phyloP scores from a whole-genome alignment of 64 coral and sea anemone species.

The Cladopsammia gracilis region DNA sequence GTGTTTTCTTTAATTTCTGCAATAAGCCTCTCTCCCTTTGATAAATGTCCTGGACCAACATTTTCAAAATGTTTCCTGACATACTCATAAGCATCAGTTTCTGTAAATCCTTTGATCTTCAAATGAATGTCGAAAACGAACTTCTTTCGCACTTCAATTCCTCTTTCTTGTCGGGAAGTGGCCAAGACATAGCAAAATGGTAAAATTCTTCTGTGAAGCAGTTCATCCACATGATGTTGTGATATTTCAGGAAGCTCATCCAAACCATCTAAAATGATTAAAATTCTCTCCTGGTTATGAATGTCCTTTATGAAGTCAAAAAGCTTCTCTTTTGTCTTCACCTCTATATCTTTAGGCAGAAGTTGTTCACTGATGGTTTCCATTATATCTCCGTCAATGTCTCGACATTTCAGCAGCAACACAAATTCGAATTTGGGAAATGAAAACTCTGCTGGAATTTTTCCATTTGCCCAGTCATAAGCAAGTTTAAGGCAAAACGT shows the following conservation, averaged over 20 bases:
- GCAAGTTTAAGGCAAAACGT: too few species aligned
- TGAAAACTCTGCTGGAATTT: not conserved
- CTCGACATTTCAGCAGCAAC: too few species aligned
- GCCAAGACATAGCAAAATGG: slow-evolving; percentile 16
- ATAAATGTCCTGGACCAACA: not conserved
- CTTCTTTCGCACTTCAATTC: slow-evolving; percentile 9
- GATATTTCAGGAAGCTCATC: too few species aligned
- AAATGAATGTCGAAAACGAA: slow-evolving; percentile 10
- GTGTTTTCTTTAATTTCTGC: not conserved
- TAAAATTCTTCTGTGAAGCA: not conserved
- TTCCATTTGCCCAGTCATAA: not conserved
- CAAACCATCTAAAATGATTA: too few species aligned
- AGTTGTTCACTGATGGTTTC: too few species aligned
- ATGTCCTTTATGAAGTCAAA: too few species aligned
- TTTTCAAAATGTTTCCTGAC: slow-evolving; percentile 22
- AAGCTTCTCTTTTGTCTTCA: too few species aligned
- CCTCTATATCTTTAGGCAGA: too few species aligned
- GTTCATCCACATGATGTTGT: not conserved
- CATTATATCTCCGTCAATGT: too few species aligned
- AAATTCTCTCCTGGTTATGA: too few species aligned
- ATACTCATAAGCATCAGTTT: not conserved
- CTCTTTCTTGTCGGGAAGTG: slow-evolving; percentile 29
- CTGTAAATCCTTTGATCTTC: slow-evolving; percentile 31
- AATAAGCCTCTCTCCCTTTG: slow-evolving; percentile 25
- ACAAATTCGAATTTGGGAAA: too few species aligned